These are phyloP conservation scores for Cotesia congregata DNA, from an alignment of 2,888 invertebrate species.

Conservation along the genomic window DNA sequence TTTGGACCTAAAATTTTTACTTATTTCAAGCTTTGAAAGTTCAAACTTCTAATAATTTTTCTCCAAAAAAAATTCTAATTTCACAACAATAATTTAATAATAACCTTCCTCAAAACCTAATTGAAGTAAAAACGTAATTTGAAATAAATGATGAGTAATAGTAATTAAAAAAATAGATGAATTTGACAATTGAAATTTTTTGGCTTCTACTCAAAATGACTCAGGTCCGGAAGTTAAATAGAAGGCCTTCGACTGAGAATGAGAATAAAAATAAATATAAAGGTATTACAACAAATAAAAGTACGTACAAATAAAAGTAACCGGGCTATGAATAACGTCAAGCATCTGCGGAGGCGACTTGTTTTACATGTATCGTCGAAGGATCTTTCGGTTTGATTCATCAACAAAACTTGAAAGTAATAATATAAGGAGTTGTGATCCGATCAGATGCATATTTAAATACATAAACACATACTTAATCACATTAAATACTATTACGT, in stretches of 20 bases:
- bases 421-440: neutral
- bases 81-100: neutral
- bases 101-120: neutral
- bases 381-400: neutral
- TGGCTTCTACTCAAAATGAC: neutral
- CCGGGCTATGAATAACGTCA: neutral
- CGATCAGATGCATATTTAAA: neutral
- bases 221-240: constrained; percentile 9
- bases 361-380: constrained; percentile 45
- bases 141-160: neutral
- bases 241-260: neutral
- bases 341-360: constrained; percentile 36
- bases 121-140: neutral
- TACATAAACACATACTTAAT: neutral
- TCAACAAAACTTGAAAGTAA: neutral
- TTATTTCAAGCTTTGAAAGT: neutral
- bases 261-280: neutral
- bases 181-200: neutral
- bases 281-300: neutral
- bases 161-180: constrained; percentile 8
- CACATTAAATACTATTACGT: too few relatives aligned
- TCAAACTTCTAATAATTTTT: neutral
- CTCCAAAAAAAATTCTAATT: neutral
- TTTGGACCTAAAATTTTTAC: too few relatives aligned
- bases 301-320: neutral